Conservation (phyloP, 2,888 invertebrate genomes). For the Harpagoxenus sublaevis region DNA sequence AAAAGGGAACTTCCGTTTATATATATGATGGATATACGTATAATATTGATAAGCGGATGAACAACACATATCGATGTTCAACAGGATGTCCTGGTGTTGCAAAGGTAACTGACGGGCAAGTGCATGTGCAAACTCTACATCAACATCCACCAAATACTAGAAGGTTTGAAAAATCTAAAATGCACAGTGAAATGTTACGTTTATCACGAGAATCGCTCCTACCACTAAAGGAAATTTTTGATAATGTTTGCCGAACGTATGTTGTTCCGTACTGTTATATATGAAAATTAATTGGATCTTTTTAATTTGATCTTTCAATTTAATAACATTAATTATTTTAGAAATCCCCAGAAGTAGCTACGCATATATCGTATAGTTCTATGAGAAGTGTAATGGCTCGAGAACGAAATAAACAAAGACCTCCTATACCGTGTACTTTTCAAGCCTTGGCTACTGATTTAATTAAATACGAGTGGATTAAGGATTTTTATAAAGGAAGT, state of each 20-base stretch:
- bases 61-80: not conserved
- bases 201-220: not conserved
- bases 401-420: conserved; percentile 25
- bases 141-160: not conserved
- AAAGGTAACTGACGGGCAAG: not conserved
- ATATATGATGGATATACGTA: too few relatives aligned
- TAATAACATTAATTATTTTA: not conserved
- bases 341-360: conserved; percentile 7
- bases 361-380: not conserved
- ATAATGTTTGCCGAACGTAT: not conserved
- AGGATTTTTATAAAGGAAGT: conserved; percentile 12
- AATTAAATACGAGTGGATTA: not conserved
- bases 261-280: not conserved
- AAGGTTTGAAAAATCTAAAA: too few relatives aligned
- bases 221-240: not conserved
- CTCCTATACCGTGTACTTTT: not conserved
- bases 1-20: too few relatives aligned
- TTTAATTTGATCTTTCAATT: not conserved
- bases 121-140: not conserved
- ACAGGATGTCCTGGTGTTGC: not conserved
- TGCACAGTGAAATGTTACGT: not conserved
- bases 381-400: conserved; percentile 12
- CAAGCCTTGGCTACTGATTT: not conserved
- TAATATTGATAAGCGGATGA: not conserved
- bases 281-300: too few relatives aligned